Percentiles rank a stretch among this genome's conserved stretches.
phyloP scores from a whole-genome alignment of 1,140 invertebrate species.

The Mesaphorura yosii region DNA sequence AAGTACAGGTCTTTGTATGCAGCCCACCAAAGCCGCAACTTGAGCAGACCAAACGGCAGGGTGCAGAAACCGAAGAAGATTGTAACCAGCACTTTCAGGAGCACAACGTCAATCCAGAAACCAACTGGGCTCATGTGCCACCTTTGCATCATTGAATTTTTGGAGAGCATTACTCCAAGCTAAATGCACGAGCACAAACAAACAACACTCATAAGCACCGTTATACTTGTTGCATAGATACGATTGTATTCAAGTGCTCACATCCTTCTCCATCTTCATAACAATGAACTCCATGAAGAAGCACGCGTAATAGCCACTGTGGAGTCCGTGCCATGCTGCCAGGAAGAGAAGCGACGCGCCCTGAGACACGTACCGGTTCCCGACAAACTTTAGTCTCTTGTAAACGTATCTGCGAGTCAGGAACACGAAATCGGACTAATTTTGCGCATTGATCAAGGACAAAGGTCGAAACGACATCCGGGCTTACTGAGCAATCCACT shows the following conservation, averaged over 20 bases:
- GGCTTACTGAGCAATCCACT: constrained; percentile 70
- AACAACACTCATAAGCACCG: constrained; percentile 1
- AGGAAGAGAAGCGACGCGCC: constrained; percentile 67
- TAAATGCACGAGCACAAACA: constrained; percentile 27
- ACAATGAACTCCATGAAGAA: constrained; percentile 86
- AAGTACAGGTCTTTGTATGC: constrained; percentile 52
- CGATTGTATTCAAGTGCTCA: no score
- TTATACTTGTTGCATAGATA: neutral
- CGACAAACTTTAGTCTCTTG: constrained; percentile 79
- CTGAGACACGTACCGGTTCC: constrained; percentile 73
- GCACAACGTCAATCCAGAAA: constrained; percentile 33
- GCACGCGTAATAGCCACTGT: constrained; percentile 61
- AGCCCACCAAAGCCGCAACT: constrained; percentile 49
- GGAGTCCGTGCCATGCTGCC: constrained; percentile 85
- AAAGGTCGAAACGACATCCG: neutral
- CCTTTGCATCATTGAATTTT: constrained; percentile 31
- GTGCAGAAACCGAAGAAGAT: constrained; percentile 77
- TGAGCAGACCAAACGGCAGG: constrained; percentile 63
- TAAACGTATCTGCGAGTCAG: constrained; percentile 58
- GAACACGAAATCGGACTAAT: constrained; percentile 5
- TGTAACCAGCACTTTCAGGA: constrained; percentile 62
- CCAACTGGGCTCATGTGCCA: constrained; percentile 24
- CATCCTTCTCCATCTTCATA: constrained; percentile 75
- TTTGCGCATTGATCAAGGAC: neutral
- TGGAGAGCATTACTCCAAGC: constrained; percentile 34